A percentile compares a stretch with the other conserved stretches of the same genome.
These are phyloP conservation scores for Chelonoidis abingdonii DNA, from an alignment of 2,113 vertebrate species.

Conservation along the genomic window DNA sequence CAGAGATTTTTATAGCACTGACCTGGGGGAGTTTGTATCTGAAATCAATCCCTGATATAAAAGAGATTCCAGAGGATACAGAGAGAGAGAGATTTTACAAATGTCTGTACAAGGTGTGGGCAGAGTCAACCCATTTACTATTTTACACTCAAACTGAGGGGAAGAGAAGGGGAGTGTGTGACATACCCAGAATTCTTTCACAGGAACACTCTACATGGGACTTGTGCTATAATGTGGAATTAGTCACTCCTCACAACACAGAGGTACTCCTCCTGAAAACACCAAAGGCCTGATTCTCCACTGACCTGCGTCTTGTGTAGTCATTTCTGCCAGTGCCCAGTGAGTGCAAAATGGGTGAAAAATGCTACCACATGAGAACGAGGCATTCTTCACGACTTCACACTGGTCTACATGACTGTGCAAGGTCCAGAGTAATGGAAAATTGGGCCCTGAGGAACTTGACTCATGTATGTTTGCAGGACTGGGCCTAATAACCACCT, in stretches of 20 bases:
- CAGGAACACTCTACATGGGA: not conserved
- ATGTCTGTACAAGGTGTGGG: not conserved
- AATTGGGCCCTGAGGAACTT: not conserved
- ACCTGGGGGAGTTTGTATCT: conserved; percentile 45
- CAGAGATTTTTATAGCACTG: conserved; percentile 29
- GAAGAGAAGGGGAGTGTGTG: not conserved
- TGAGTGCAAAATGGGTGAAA: not conserved
- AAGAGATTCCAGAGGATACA: conserved; percentile 10
- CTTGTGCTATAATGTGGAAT: fast-evolving
- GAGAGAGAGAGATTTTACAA: not conserved
- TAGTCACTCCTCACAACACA: not conserved
- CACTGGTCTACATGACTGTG: not conserved
- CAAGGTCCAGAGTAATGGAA: not conserved
- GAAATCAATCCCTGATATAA: conserved; percentile 57
- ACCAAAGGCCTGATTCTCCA: not conserved
- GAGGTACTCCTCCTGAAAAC: not conserved
- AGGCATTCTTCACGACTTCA: not conserved
- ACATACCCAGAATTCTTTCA: not conserved
- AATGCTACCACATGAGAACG: not conserved
- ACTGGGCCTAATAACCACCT: not conserved
- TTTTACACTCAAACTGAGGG: not conserved
- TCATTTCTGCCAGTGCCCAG: not conserved
- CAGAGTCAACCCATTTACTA: not conserved
- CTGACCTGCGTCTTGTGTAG: not conserved
- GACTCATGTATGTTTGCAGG: not conserved